These are phyloP conservation scores for Trochalopteron elliotii DNA, from an alignment of 2,113 vertebrate species.

Conservation along the genomic window DNA sequence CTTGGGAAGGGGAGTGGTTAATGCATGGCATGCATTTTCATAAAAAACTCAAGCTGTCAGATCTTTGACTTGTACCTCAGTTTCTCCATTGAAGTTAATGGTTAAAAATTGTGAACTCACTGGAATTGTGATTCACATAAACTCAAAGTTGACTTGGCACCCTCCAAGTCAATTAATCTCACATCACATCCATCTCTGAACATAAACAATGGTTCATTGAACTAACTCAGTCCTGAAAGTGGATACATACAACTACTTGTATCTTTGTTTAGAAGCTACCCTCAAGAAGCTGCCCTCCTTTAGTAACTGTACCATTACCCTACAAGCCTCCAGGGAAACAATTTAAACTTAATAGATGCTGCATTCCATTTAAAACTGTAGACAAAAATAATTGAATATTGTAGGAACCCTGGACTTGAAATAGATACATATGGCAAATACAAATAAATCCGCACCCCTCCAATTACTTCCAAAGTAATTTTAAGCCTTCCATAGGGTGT, in stretches of 20 bases:
- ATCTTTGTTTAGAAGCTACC: background rate
- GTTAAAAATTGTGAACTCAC: background rate
- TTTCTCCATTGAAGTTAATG: background rate
- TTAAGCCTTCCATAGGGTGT: background rate
- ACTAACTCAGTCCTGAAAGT: background rate
- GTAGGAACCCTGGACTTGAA: background rate
- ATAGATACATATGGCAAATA: background rate
- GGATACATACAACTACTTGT: background rate
- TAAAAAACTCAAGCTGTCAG: background rate
- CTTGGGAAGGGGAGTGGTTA: fast-evolving
- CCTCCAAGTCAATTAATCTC: background rate
- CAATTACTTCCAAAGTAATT: background rate
- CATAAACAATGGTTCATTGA: background rate
- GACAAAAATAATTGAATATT: constrained; percentile 32
- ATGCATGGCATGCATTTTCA: background rate
- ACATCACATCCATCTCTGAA: background rate
- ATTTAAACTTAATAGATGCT: constrained; percentile 16
- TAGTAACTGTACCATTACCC: background rate
- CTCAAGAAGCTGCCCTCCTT: background rate
- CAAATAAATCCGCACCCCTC: background rate
- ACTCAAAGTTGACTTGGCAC: background rate
- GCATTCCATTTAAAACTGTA: background rate
- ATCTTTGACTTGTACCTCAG: background rate
- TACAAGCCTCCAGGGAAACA: background rate
- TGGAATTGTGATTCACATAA: background rate